Evolutionary conservation across 2,888 invertebrate species (phyloP).

Genomic region (Toxonevra muliebris): DNA sequence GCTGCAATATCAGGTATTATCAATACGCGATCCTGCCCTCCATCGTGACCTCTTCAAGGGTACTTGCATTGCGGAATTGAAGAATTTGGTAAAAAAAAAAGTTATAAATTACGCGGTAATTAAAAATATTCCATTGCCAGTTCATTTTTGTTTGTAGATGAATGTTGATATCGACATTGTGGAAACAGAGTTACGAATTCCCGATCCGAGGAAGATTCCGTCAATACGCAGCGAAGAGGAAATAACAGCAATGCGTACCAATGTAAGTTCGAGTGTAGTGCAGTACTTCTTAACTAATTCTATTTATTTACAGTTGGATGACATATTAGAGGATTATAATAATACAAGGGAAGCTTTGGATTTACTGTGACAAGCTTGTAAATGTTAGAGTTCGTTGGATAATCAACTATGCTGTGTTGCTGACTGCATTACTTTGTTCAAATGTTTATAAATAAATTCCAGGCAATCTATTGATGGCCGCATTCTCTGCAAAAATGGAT

Average conservation of each 20-base stretch:
- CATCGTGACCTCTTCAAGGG: constrained; percentile 52
- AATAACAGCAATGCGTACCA: not conserved
- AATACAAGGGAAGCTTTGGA: constrained; percentile 31
- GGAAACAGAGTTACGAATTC: constrained; percentile 48
- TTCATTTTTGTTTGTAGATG: constrained; percentile 38
- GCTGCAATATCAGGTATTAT: constrained; percentile 49
- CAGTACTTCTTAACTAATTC: too few relatives aligned
- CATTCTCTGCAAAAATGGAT: constrained; percentile 52
- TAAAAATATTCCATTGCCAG: not conserved
- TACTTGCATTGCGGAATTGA: constrained; percentile 48
- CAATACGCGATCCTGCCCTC: constrained; percentile 44
- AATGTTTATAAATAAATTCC: constrained; percentile 55
- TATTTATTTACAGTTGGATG: constrained; percentile 41
- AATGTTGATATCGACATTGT: constrained; percentile 49
- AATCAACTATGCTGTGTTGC: too few relatives aligned
- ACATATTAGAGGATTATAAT: constrained; percentile 40
- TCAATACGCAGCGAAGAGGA: not conserved
- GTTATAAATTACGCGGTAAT: too few relatives aligned
- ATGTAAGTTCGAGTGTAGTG: too few relatives aligned
- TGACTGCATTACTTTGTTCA: constrained; percentile 42
- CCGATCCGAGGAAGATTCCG: constrained; percentile 37
- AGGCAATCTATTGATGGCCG: constrained; percentile 62
- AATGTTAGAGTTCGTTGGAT: too few relatives aligned
- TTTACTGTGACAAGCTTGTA: not conserved
- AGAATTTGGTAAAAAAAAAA: constrained; percentile 52